Evolutionary conservation across 1,140 invertebrate species (phyloP), one percentile per base, ranked within the genome.

Genomic region (Streblospio benedicti): DNA sequence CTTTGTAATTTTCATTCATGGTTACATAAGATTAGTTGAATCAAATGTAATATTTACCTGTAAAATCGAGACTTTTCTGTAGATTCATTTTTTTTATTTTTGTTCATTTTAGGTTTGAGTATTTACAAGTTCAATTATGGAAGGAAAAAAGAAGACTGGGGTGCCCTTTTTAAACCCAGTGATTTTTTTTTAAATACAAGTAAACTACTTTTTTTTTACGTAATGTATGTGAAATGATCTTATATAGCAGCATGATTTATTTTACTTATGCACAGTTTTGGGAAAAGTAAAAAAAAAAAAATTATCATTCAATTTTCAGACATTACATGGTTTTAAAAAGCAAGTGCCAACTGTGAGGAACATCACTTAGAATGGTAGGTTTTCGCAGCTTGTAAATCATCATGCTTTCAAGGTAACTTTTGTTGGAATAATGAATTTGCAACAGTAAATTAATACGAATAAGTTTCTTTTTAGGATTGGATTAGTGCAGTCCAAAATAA

Each of bases 101-200:
- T n/a, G n/a, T n/a, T n/a, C n/a, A n/a, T n/a, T n/a, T n/a, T n/a
- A n/a, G n/a, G n/a, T n/a, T n/a, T n/a, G n/a, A n/a, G n/a, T n/a
- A n/a, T n/a, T n/a, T n/a, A n/a, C n/a, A n/a, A n/a, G n/a, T n/a
- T n/a, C n/a, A n/a, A n/a, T n/a, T n/a, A n/a, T n/a, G 76, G 79
- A 86, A 49, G 87, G 88, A 3, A 89, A n/a, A n/a, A 88, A 73
- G 84, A 85, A 31, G 81, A 81, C 0, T 99, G 96, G 96, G 85
- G 88, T 53, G 86, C 87, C 64, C 76, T 99, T n/a, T 99, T 99
- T 78, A 90, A 97, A 71, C 86, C 91, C 4, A 88, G 90, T 12
- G 89, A 89, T 71, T 99, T 99, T 80, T 97, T 97, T 79, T 79
- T 82, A 0, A 91, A 93, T 80, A 99, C 99, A 80, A 91, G 81